Conservation (phyloP, 2,113 vertebrate species). For the Cottus gobio region DNA sequence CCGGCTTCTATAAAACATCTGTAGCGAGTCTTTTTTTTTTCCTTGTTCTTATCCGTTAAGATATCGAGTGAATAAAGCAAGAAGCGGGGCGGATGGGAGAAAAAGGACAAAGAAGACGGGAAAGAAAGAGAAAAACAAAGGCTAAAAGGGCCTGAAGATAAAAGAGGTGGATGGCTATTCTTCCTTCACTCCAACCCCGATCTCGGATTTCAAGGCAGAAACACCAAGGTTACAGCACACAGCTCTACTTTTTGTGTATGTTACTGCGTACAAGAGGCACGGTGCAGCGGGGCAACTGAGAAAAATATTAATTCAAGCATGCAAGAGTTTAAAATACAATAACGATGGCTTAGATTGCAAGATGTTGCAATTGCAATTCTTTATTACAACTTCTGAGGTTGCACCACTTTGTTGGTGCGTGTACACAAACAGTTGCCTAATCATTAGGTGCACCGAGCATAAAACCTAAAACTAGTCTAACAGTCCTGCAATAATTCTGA, state of each 20-base stretch:
- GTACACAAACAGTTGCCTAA: neutral
- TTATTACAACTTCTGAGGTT: conserved; percentile 9
- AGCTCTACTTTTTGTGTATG: neutral
- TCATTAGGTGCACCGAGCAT: neutral
- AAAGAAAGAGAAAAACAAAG: conserved; percentile 26
- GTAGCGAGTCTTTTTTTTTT: conserved; percentile 12
- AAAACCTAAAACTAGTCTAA: neutral
- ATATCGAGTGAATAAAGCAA: conserved; percentile 30
- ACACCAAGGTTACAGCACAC: neutral
- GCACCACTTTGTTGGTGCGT: neutral
- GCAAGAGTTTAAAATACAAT: conserved; percentile 24
- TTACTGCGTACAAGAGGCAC: neutral
- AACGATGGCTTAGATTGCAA: conserved; percentile 25
- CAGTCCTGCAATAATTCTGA: neutral
- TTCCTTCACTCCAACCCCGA: conserved; percentile 19
- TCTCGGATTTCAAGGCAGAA: conserved; percentile 32
- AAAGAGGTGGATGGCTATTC: conserved; percentile 49
- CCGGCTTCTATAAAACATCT: conserved; percentile 69
- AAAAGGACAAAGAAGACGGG: conserved; percentile 31
- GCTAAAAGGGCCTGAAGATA: conserved; percentile 44
- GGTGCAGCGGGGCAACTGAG: neutral
- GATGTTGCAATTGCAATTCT: too few species aligned
- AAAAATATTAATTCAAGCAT: neutral
- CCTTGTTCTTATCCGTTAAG: conserved; percentile 35
- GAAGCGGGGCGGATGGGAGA: conserved; percentile 36